A percentile compares a stretch with the other conserved stretches of the same genome.
Evolutionary conservation across 2,113 vertebrate species (phyloP).

Genomic region (Galbula dea): DNA sequence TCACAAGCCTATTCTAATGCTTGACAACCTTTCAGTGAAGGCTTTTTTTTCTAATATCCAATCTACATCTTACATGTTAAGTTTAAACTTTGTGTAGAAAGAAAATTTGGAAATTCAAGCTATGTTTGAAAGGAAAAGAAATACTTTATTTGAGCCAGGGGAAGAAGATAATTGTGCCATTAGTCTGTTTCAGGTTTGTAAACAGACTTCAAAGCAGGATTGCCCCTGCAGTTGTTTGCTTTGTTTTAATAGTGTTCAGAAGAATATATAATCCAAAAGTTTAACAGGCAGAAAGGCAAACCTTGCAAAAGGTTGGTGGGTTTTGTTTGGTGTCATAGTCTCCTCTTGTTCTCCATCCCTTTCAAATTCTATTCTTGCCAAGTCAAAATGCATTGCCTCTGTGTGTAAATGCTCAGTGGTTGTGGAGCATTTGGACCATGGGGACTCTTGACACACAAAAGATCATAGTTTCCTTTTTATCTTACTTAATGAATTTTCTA

Average conservation of each 20-base stretch:
- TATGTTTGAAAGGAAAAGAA: background rate
- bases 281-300: background rate
- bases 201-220: background rate
- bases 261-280: background rate
- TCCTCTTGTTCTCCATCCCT: background rate
- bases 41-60: background rate
- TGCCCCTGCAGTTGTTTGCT: background rate
- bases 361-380: background rate
- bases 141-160: background rate
- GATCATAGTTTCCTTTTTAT: background rate
- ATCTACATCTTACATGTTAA: background rate
- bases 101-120: background rate
- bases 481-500: background rate
- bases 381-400: background rate
- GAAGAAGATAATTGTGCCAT: background rate
- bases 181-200: background rate
- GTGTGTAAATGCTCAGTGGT: background rate
- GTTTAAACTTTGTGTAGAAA: background rate
- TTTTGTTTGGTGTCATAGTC: background rate
- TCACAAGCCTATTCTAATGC: background rate
- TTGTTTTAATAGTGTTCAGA: background rate
- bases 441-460: background rate
- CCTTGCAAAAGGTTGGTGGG: background rate
- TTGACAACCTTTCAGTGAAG: background rate
- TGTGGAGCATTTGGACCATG: background rate